Conservation (phyloP, 1,140 invertebrate genomes). For the Camponotus pennsylvanicus region DNA sequence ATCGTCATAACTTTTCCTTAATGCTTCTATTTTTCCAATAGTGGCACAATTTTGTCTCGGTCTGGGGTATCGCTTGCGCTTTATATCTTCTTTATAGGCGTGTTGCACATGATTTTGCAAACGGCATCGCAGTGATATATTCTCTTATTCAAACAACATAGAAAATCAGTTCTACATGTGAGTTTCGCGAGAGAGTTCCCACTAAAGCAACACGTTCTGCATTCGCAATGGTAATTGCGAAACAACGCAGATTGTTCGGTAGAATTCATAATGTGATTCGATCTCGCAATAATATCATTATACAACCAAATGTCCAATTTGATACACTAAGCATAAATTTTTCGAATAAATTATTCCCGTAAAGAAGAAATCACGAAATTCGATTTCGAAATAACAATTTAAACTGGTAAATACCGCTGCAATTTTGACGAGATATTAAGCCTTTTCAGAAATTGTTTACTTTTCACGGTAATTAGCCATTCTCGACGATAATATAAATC, state of each 20-base stretch:
- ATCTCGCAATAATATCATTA: conserved; percentile 16
- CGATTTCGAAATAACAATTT: conserved; percentile 6
- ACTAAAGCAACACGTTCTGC: background rate
- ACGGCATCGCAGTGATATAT: background rate
- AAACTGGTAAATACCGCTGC: background rate
- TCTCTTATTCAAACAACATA: background rate
- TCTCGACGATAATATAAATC: background rate
- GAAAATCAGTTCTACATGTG: conserved; percentile 27
- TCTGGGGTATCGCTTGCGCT: background rate
- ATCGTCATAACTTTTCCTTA: conserved; percentile 22
- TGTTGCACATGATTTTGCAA: conserved; percentile 31
- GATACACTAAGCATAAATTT: background rate
- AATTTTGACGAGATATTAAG: background rate
- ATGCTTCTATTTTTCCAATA: conserved; percentile 9
- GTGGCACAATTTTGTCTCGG: conserved; percentile 5
- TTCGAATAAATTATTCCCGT: background rate
- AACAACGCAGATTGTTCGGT: background rate
- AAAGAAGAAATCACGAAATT: background rate
- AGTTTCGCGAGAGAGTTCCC: background rate
- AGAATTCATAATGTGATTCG: conserved; percentile 21
- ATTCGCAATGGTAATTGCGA: conserved; percentile 30
- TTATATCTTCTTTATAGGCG: conserved; percentile 28
- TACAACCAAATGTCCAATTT: background rate
- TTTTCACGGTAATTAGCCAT: background rate
- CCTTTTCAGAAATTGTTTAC: background rate